Percentiles rank a stretch among this genome's conserved stretches.
These are phyloP conservation scores for Chironomus striatipennis DNA, from an alignment of 1,140 invertebrate species.

Conservation along the genomic window DNA sequence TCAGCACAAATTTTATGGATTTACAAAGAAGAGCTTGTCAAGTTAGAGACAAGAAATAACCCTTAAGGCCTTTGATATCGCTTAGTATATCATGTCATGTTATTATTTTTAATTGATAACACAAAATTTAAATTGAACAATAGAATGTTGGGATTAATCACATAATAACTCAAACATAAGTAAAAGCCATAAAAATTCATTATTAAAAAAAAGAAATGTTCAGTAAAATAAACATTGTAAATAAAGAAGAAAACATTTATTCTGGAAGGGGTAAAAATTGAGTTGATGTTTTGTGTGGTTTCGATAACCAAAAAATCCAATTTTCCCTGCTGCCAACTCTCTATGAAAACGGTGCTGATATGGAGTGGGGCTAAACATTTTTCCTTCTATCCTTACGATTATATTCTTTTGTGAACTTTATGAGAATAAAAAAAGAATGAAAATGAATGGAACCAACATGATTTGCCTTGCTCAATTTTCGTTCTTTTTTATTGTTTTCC, in stretches of 20 bases:
- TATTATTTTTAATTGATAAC: too few species aligned
- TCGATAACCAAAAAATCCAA: conserved; percentile 14
- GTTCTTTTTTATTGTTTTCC: conserved; percentile 3
- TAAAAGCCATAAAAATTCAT: too few species aligned
- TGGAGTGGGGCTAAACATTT: not conserved
- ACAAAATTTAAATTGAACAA: too few species aligned
- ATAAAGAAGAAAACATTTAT: too few species aligned
- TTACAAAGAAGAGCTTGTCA: not conserved
- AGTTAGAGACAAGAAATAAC: not conserved
- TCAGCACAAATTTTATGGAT: not conserved
- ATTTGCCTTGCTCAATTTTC: conserved; percentile 21
- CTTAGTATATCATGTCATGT: conserved; percentile 1
- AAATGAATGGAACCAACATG: not conserved
- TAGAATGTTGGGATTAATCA: too few species aligned
- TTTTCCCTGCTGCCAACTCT: conserved; percentile 4
- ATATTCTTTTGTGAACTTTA: not conserved
- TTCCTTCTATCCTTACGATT: not conserved
- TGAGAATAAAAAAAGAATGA: not conserved
- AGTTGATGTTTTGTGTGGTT: not conserved
- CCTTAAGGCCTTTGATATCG: not conserved
- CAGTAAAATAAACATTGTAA: too few species aligned
- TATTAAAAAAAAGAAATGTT: too few species aligned
- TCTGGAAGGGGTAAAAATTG: too few species aligned
- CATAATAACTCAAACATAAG: too few species aligned
- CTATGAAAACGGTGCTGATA: not conserved